phyloP scores from a whole-genome alignment of 1,140 invertebrate species.

The Drosophila rufa region DNA sequence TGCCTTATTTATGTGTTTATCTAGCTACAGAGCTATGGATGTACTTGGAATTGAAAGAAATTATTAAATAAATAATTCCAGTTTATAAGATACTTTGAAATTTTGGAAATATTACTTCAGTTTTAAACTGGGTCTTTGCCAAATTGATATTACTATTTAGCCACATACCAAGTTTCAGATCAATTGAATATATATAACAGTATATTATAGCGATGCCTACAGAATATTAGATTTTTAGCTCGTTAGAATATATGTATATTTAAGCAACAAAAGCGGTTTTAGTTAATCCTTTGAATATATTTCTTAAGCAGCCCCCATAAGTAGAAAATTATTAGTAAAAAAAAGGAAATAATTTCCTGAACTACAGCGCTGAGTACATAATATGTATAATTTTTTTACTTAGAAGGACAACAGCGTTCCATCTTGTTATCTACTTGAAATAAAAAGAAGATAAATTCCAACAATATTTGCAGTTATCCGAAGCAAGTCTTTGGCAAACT shows the following conservation, averaged over 20 bases:
- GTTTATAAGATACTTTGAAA: background rate
- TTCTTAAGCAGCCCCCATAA: background rate
- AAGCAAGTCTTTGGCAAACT: background rate
- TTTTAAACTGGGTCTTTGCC: rapidly evolving
- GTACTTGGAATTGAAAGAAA: background rate
- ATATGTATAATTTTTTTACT: background rate
- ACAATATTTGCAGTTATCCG: constrained; percentile 1
- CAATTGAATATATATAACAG: too few species aligned
- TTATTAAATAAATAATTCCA: background rate
- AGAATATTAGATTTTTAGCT: background rate
- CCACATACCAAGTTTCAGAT: background rate
- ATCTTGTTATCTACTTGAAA: constrained; percentile 6
- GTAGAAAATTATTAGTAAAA: background rate
- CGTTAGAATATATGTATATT: too few species aligned
- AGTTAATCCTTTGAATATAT: background rate
- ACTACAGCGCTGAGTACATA: background rate
- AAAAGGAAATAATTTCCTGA: background rate
- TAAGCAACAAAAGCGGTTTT: background rate
- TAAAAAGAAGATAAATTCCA: background rate
- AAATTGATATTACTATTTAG: background rate
- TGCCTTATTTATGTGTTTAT: background rate
- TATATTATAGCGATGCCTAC: too few species aligned
- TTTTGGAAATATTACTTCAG: background rate
- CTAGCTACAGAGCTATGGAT: background rate
- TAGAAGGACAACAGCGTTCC: background rate